These are phyloP conservation scores for Zaprionus gabonicus DNA, from an alignment of 1,140 invertebrate species.

Conservation along the genomic window DNA sequence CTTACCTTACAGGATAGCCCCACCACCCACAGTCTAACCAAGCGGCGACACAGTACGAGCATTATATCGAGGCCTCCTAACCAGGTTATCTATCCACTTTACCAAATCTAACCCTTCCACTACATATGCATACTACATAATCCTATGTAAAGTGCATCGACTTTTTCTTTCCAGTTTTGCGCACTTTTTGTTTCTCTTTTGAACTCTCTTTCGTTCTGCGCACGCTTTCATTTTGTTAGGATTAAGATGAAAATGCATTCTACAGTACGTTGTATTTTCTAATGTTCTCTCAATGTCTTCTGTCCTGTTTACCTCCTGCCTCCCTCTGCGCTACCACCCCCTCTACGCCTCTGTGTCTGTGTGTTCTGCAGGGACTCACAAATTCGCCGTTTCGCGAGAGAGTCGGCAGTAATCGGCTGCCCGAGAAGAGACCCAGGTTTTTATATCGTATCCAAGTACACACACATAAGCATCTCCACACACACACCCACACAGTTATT, in stretches of 20 bases:
- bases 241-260: constrained; percentile 23
- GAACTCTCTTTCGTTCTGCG: constrained; percentile 32
- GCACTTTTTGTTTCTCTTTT: constrained; percentile 49
- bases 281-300: constrained; percentile 58
- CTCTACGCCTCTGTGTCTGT: constrained; percentile 24
- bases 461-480: constrained; percentile 27
- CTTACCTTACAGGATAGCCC: constrained; percentile 85
- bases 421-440: constrained; percentile 93
- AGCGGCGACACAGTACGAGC: constrained; percentile 89
- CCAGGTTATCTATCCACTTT: constrained; percentile 80
- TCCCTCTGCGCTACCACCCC: constrained; percentile 9
- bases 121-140: constrained; percentile 3
- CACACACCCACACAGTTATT: constrained; percentile 19
- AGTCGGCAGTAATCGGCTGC: constrained; percentile 92
- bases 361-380: constrained; percentile 85
- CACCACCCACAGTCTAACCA: constrained; percentile 87
- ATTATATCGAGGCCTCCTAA: constrained; percentile 86
- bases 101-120: constrained; percentile 39
- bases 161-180: constrained; percentile 32
- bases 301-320: constrained; percentile 26
- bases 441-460: constrained; percentile 76
- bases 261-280: constrained; percentile 37
- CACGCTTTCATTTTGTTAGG: constrained; percentile 34
- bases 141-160: neutral
- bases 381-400: constrained; percentile 94